Percentiles rank a stretch among this genome's conserved stretches.
Conservation (phyloP, 2,888 invertebrate genomes). For the Oasisia sp. region DNA sequence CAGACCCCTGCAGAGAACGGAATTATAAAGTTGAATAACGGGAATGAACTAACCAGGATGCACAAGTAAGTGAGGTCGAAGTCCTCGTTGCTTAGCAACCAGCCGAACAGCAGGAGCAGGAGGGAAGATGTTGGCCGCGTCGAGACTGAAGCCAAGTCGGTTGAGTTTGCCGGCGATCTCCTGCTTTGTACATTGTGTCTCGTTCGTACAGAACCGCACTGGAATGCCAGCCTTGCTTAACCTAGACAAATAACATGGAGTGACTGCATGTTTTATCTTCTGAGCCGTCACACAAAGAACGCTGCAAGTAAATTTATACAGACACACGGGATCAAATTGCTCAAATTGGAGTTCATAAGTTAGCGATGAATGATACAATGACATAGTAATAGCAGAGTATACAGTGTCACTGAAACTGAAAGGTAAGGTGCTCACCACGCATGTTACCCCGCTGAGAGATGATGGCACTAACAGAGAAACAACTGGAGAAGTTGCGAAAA, state of each 20-base stretch:
- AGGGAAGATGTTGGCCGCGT: conserved; percentile 66
- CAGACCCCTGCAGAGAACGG: not conserved
- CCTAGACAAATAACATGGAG: conserved; percentile 46
- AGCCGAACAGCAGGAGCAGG: conserved; percentile 69
- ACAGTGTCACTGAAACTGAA: too few species aligned
- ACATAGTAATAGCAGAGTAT: too few species aligned
- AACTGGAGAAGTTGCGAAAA: too few species aligned
- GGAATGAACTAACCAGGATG: conserved; percentile 50
- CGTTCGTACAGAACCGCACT: conserved; percentile 70
- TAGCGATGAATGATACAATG: not conserved
- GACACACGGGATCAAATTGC: not conserved
- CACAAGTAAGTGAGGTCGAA: conserved; percentile 69
- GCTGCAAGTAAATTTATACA: too few species aligned
- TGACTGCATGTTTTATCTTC: not conserved
- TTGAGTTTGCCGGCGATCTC: conserved; percentile 65
- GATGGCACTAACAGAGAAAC: too few species aligned
- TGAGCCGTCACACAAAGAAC: too few species aligned
- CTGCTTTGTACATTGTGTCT: conserved; percentile 67
- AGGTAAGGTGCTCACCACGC: too few species aligned
- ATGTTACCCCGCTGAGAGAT: too few species aligned
- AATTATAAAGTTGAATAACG: not conserved
- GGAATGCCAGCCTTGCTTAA: conserved; percentile 63
- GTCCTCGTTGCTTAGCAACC: conserved; percentile 60
- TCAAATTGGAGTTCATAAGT: not conserved
- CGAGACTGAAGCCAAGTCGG: conserved; percentile 67